Base-by-base conservation (phyloP, 2,113 vertebrate genomes). In the Sinocyclocheilus anshuiensis region DNA sequence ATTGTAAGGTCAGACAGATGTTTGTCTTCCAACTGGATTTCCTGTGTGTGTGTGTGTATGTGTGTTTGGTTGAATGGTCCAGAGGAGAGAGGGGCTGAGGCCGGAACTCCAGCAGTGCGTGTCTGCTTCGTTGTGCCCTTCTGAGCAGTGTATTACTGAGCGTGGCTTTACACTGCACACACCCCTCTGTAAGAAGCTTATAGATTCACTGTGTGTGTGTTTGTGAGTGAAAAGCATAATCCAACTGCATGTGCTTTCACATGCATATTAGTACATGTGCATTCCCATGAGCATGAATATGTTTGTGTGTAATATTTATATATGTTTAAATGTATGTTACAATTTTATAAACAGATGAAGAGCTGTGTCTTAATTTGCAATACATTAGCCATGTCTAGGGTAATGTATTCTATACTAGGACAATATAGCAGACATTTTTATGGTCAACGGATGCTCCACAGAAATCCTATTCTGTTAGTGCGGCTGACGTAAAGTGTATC, bases 161-260 rank as follows among this genome's bases (percentile, higher is more conserved):
- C 82, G 15, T 53, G 76, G 86, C 76, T 86, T 88, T 82, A 83
- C 85, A 86, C 9, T 72, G 57, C 36, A 80, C 81, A 78, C 61
- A 85, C 75, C 83, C 84, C 39, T 80, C 39, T 89, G 20, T 91
- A 93, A 94, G 92, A 89, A 77, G 92, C 91, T 94, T 93, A 92
- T 33, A 69, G 77, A 90, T 82, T 85, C 9, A 45, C 29, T 80
- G 36, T 72, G 77, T 81, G 65, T 61, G 55, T 76, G 36, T 57
- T 50, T 81, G 80, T 8, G 84, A 78, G 45, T 85, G 61, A 61
- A 78, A 69, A 65, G 39, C 53, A 63, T 72, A 50, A 67, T 82
- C 80, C 61, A 67, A 69, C 39, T 83, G 67, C 78, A 26, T 76
- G 65, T 67, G n/a, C n/a, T 57, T 76, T 79, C 74, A 71, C 61